Conservation (phyloP, 1,140 invertebrate genomes). For the Lordiphosa collinella region DNA sequence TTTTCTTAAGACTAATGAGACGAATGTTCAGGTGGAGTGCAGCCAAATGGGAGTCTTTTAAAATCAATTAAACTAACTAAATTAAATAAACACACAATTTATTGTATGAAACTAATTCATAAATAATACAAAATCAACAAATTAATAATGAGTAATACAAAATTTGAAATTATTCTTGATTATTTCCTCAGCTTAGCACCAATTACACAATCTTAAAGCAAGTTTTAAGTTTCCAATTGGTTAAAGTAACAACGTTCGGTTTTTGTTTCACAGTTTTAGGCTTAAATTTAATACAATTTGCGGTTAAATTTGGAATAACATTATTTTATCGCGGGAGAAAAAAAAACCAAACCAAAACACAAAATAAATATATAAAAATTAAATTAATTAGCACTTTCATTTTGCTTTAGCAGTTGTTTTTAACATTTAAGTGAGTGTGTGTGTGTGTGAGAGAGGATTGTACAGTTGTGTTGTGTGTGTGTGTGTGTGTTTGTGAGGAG, state of each 20-base stretch:
- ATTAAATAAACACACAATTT: slow-evolving; percentile 36
- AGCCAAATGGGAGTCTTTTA: no score
- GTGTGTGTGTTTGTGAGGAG: slow-evolving; percentile 26
- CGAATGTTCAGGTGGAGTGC: no score
- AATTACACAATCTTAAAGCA: slow-evolving; percentile 27
- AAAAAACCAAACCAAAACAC: slow-evolving; percentile 50
- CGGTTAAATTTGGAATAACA: slow-evolving; percentile 29
- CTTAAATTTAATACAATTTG: slow-evolving; percentile 62
- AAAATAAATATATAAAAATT: slow-evolving; percentile 40
- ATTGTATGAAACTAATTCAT: slow-evolving; percentile 32
- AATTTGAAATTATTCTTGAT: slow-evolving; percentile 11
- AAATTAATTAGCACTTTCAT: slow-evolving; percentile 19
- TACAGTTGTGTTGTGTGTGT: slow-evolving; percentile 31
- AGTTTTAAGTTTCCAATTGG: slow-evolving; percentile 19
- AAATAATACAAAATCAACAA: slow-evolving; percentile 10
- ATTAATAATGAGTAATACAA: slow-evolving; percentile 7
- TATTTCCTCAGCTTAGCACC: slow-evolving; percentile 11
- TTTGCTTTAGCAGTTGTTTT: slow-evolving; percentile 37
- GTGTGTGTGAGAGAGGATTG: slow-evolving; percentile 25
- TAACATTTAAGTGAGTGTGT: slow-evolving; percentile 39
- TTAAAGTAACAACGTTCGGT: no score
- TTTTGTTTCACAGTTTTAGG: slow-evolving; percentile 39
- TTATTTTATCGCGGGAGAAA: slow-evolving; percentile 24
- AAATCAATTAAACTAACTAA: slow-evolving; percentile 46
- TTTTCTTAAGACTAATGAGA: no score